Conservation (phyloP, 2,888 invertebrate species). For the Sphecodes monilicornis region DNA sequence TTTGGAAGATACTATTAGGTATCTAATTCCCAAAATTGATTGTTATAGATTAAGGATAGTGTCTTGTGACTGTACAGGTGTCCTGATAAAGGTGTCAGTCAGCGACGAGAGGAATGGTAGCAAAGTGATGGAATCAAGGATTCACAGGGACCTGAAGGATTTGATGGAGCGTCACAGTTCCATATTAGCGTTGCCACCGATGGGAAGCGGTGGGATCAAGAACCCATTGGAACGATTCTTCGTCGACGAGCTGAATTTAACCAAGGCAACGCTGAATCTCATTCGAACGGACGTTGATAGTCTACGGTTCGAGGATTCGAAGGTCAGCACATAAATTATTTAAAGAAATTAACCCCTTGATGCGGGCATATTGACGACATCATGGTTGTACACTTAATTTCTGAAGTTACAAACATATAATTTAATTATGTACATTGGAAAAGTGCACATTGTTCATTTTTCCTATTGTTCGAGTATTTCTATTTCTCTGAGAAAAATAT, state of each 20-base stretch:
- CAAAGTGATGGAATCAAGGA: slow-evolving; percentile 61
- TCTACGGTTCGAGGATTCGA: slow-evolving; percentile 84
- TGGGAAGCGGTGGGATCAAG: not conserved
- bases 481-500: too few relatives aligned
- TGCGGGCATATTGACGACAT: too few relatives aligned
- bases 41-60: not conserved
- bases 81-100: slow-evolving; percentile 41
- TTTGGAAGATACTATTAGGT: too few relatives aligned
- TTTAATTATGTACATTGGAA: too few relatives aligned
- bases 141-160: slow-evolving; percentile 74
- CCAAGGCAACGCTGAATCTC: slow-evolving; percentile 86
- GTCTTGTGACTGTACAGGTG: slow-evolving; percentile 25
- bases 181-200: slow-evolving; percentile 24
- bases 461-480: too few relatives aligned
- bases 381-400: too few relatives aligned
- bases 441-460: too few relatives aligned
- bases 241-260: slow-evolving; percentile 87
- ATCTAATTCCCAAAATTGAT: too few relatives aligned
- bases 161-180: slow-evolving; percentile 63
- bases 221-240: slow-evolving; percentile 87
- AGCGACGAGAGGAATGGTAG: slow-evolving; percentile 46
- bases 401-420: too few relatives aligned
- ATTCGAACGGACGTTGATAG: slow-evolving; percentile 85
- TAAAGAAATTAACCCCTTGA: too few relatives aligned
- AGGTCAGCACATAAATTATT: slow-evolving; percentile 79